Conservation (phyloP, 2,888 invertebrate genomes). For the Lumbricus terrestris region DNA sequence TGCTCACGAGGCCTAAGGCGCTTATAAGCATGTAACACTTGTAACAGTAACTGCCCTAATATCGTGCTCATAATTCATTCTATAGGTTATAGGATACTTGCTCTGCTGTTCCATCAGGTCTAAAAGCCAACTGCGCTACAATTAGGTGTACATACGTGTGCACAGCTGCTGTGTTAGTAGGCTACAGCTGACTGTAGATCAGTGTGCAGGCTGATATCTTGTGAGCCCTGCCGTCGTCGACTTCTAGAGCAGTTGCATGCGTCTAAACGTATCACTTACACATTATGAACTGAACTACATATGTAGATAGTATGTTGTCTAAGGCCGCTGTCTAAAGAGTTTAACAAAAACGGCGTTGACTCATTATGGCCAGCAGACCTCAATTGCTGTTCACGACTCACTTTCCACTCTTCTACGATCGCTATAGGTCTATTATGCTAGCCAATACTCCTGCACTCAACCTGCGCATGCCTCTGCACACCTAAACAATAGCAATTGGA, state of each 20-base stretch:
- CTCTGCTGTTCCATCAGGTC: not conserved
- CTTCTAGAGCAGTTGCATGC: not conserved
- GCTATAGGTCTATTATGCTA: not conserved
- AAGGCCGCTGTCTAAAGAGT: not conserved
- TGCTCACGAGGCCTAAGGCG: not conserved
- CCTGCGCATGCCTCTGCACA: not conserved
- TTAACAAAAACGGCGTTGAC: not conserved
- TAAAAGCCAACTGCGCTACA: not conserved
- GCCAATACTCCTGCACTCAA: not conserved
- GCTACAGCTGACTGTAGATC: not conserved
- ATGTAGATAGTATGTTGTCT: not conserved
- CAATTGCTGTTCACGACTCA: not conserved
- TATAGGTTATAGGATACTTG: not conserved
- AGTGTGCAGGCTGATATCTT: not conserved
- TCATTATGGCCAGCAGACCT: not conserved
- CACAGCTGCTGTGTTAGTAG: not conserved
- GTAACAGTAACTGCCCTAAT: not conserved
- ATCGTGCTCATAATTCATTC: not conserved
- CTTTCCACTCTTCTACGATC: not conserved
- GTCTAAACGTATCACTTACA: slow-evolving; percentile 3
- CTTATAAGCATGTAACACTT: not conserved
- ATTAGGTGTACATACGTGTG: not conserved
- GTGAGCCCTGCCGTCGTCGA: not conserved
- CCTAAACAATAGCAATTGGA: not conserved
- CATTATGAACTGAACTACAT: not conserved